phyloP scores from a whole-genome alignment of 2,113 vertebrate genomes.

The Thryonomys swinderianus region DNA sequence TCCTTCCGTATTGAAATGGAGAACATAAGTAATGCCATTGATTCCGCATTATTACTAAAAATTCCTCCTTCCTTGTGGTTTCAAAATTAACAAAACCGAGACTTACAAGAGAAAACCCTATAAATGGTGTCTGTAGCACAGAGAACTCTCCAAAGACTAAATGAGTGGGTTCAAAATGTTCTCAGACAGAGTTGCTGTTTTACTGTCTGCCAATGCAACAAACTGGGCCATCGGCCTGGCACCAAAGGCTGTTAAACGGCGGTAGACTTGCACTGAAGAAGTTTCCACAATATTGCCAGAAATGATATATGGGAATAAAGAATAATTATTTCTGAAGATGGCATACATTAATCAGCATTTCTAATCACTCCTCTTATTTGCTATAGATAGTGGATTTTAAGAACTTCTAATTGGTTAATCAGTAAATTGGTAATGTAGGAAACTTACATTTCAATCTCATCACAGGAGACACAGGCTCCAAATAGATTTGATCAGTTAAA shows the following conservation, averaged over 20 bases:
- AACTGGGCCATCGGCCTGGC: not conserved
- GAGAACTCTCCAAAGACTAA: constrained; percentile 48
- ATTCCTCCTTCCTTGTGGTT: constrained; percentile 70
- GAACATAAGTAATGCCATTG: constrained; percentile 68
- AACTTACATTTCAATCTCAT: constrained; percentile 79
- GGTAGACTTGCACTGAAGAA: not conserved
- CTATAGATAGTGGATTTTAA: constrained; percentile 67
- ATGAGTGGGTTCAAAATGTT: constrained; percentile 66
- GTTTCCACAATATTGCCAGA: not conserved
- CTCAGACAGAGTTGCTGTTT: constrained; percentile 10
- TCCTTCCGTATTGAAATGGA: constrained; percentile 75
- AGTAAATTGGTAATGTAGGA: constrained; percentile 66
- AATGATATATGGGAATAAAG: constrained; percentile 72
- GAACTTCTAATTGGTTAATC: constrained; percentile 78
- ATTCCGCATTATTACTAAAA: constrained; percentile 72
- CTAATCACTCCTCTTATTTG: constrained; percentile 74
- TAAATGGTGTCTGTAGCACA: constrained; percentile 54
- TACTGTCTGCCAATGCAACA: constrained; percentile 43
- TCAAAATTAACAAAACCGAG: constrained; percentile 69
- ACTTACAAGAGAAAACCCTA: constrained; percentile 59
- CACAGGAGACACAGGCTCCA: constrained; percentile 45
- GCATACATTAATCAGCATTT: constrained; percentile 75
- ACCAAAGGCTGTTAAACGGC: not conserved
- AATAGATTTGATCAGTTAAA: constrained; percentile 65
- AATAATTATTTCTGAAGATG: constrained; percentile 79